phyloP scores from a whole-genome alignment of 2,113 vertebrate genomes.

The Cryptotis parvus region DNA sequence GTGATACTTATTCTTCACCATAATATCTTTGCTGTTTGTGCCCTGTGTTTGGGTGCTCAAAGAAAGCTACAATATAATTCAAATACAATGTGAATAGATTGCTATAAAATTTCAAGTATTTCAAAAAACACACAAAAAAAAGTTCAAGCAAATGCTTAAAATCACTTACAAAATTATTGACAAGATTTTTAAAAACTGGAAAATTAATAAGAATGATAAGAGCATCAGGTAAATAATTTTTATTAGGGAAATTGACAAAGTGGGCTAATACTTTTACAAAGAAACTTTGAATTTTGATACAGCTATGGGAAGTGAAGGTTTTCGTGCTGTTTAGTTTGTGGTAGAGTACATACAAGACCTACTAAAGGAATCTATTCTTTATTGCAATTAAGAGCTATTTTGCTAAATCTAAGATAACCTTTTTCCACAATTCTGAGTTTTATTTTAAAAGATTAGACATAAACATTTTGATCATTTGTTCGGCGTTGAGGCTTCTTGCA shows the following conservation, averaged over 20 bases:
- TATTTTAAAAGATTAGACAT: background rate
- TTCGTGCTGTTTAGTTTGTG: background rate
- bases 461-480: background rate
- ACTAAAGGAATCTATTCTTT: background rate
- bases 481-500: background rate
- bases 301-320: background rate
- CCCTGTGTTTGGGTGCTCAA: background rate
- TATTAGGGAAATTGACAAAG: background rate
- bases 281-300: background rate
- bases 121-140: background rate
- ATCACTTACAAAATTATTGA: background rate
- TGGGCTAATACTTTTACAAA: constrained; percentile 46
- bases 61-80: background rate
- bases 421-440: background rate
- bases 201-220: background rate
- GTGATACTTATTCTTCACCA: background rate
- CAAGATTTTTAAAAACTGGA: background rate
- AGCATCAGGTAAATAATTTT: background rate
- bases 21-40: background rate
- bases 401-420: constrained; percentile 10
- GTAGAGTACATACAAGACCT: background rate
- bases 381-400: background rate
- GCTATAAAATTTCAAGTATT: background rate
- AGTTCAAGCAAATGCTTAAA: background rate
- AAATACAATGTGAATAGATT: background rate